Evolutionary conservation across 2,113 vertebrate species (phyloP), one percentile per base, ranked within the genome.

Genomic region (Anarhynchus alexandrinus): DNA sequence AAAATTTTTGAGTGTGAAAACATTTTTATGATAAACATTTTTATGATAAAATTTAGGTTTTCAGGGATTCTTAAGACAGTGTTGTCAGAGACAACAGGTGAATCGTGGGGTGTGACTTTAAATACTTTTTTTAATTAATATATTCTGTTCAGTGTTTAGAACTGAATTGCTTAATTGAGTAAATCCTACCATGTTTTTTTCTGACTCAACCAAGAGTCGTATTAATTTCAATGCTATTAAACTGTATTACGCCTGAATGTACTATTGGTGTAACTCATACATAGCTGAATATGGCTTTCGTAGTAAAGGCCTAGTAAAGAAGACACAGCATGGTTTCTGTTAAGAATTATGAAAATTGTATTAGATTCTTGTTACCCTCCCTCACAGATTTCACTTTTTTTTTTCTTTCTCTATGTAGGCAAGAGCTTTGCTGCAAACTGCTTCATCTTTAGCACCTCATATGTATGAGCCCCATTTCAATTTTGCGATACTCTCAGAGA

Each of bases 391-490:
- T 86, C 47, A 43, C 12, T 71, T 7, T 55, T 10, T 52, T 91
- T 36, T 51, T 80, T 36, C 54, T 93, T 85, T 83, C 85, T 72
- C n/a, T 61, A 5, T 79, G 49, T 87, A 99, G 99, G 99, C 99
- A 30, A 99, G 98, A 97, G 99, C 99, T 51, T 99, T 99, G 62
- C 97, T 99, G 61, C 99, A 99, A 84, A 99, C 99, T 2, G 99
- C 99, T 16, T 98, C 99, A 10, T 98, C 99, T 16, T 91, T 99
- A 95, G 98, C 99, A 25, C 99, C 99, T 90, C 99, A 99, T 91
- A 98, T 99, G 99, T 99, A 99, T 58, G 99, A 99, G 72, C 99
- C 99, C 14, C 99, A 99, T 97, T 99, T 99, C 95, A 99, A 99
- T 97, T 98, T 99, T 78, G 98, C 99, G 80, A 95, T 98, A n/a